A percentile compares a stretch with the other conserved stretches of the same genome.
Evolutionary conservation across 1,140 invertebrate species (phyloP).

Genomic region (Saxidomus purpurata): DNA sequence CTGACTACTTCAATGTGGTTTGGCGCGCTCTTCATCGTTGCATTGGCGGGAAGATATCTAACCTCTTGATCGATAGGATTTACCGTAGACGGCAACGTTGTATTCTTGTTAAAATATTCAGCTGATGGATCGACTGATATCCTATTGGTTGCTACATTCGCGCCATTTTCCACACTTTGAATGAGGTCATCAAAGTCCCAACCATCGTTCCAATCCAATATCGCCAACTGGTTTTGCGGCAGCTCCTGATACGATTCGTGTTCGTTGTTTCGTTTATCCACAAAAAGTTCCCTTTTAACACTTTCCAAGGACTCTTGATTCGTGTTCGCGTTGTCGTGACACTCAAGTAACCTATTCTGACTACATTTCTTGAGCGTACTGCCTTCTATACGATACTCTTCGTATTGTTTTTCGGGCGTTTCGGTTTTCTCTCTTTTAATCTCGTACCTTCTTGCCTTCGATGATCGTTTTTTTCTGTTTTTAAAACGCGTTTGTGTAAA

Average conservation of each 20-base stretch:
- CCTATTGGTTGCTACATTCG: neutral
- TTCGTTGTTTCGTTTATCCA: no score
- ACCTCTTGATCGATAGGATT: no score
- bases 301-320: neutral
- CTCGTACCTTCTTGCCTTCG: neutral
- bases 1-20: neutral
- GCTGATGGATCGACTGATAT: neutral
- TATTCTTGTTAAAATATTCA: no score
- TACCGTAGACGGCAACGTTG: neutral
- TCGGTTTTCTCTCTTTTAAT: neutral
- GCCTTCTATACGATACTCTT: neutral
- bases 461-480: neutral
- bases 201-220: neutral
- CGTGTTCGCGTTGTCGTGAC: no score
- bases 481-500: no score
- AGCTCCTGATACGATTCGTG: neutral
- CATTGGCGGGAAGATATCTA: neutral
- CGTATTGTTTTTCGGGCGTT: neutral
- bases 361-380: neutral
- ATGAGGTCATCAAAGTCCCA: neutral
- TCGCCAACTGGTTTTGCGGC: constrained; percentile 3
- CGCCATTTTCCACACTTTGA: neutral
- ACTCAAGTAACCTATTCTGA: neutral
- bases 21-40: neutral
- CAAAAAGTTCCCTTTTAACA: neutral